Evolutionary conservation across 2,797 vertebrate genomes (phyloP).

Genomic region (Mionectes olivaceus): DNA sequence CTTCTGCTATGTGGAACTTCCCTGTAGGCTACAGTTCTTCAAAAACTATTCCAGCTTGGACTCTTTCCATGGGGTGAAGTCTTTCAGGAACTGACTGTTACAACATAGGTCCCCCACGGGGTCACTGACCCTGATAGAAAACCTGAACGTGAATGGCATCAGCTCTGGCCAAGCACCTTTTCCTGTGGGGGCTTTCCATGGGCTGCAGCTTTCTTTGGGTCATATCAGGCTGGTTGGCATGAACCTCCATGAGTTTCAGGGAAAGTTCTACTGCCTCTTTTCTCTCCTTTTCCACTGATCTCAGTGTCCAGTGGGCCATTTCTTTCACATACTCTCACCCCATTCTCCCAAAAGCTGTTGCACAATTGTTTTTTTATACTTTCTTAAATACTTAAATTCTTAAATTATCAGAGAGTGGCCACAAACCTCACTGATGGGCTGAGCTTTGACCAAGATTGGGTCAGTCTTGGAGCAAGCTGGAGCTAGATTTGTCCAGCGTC

Average conservation of each 20-base stretch:
- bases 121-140: background rate
- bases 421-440: background rate
- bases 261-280: background rate
- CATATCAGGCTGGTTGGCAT: fast-evolving
- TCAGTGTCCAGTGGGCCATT: background rate
- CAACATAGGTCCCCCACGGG: fast-evolving
- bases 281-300: background rate
- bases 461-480: fast-evolving
- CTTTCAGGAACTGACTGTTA: background rate
- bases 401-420: background rate
- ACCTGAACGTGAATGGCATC: background rate
- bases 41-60: background rate
- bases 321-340: background rate
- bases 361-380: background rate
- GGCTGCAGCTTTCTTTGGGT: background rate
- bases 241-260: fast-evolving
- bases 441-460: background rate
- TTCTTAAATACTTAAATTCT: background rate
- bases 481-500: background rate
- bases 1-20: fast-evolving
- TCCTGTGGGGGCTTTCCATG: fast-evolving
- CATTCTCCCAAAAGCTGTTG: background rate
- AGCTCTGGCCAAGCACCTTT: fast-evolving
- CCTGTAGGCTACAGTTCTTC: background rate
- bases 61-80: fast-evolving